A percentile compares a stretch with the other conserved stretches of the same genome.
These are phyloP conservation scores for Poecilia velifera DNA, from an alignment of 2,797 vertebrate genomes.

Conservation along the genomic window DNA sequence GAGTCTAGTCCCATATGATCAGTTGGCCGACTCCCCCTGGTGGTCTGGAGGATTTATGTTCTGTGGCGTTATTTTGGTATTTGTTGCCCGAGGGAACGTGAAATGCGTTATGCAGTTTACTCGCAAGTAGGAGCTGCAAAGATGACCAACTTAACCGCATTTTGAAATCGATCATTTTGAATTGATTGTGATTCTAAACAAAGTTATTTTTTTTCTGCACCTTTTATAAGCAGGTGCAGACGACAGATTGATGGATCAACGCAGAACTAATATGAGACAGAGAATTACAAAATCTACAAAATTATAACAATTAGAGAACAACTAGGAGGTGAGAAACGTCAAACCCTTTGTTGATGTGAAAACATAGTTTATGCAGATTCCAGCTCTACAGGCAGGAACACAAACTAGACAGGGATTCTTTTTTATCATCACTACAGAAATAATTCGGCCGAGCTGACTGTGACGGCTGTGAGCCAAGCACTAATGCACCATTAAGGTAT, in stretches of 20 bases:
- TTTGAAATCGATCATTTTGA: no score
- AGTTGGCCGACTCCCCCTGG: no score
- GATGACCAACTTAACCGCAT: no score
- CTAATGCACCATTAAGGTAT: slow-evolving; percentile 16
- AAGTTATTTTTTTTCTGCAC: no score
- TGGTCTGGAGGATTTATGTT: no score
- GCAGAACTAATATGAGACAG: neutral
- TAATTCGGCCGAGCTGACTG: neutral
- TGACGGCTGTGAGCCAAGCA: slow-evolving; percentile 3
- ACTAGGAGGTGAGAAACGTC: neutral
- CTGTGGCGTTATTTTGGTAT: no score
- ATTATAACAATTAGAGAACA: neutral
- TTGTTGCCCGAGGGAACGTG: no score
- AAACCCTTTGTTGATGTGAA: neutral
- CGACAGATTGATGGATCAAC: neutral
- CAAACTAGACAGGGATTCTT: neutral
- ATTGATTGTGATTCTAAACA: no score
- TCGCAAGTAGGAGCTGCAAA: no score
- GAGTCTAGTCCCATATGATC: no score
- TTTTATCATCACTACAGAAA: neutral
- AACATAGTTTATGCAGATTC: neutral
- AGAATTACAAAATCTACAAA: neutral
- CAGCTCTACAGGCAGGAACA: neutral
- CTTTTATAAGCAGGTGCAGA: no score
- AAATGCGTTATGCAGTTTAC: no score